Base-by-base conservation (phyloP, 1,140 invertebrate genomes). In the Sitobion miscanthi region DNA sequence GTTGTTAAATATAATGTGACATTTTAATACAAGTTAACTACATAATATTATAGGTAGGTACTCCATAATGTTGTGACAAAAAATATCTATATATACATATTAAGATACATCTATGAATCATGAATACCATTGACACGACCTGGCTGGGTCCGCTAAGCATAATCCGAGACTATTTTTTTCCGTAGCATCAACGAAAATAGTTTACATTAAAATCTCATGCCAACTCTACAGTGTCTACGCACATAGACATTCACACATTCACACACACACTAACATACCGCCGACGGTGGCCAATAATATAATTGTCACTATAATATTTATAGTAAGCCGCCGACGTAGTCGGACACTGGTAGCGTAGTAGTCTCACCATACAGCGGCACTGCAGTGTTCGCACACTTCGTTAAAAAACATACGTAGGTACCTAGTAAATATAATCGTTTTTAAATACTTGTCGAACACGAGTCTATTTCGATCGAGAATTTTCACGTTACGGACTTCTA, bases 201-300 rank as follows among this genome's bases (percentile, higher is more conserved):
- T 89, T 57, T 89, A 57, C 23, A 89, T 57, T 54, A 57, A 89
- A 57, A 89, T 57, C 35, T 89, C 88, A 38, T 89, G 88, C 88
- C 88, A 89, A 89, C 88, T 57, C 35, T 49, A 52, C 87, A 89
- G 86, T 38, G 35, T 11, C 20, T 54, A 47, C 35, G 45, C 25
- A 69, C 62, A 14, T n/a, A n/a, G 62, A 21, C 83, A 38, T 25
- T 45, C 42, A 42, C n/a, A 85, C 35, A 3, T 23, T 85, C 35
- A 42, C 23, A 57, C 23, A 69, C n/a, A 77, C n/a, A n/a, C n/a
- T 7, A 4, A n/a, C 62, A 77, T 42, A 25, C 35, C 35, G 11
- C 21, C 23, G 49, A 17, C 52, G 52, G n/a, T 14, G 88, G 49
- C 88, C 86, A 47, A 86, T 86, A 57, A 89, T 38, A 89, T 89